Evolutionary conservation across 2,113 vertebrate species (phyloP).

Genomic region (Apteryx owenii): DNA sequence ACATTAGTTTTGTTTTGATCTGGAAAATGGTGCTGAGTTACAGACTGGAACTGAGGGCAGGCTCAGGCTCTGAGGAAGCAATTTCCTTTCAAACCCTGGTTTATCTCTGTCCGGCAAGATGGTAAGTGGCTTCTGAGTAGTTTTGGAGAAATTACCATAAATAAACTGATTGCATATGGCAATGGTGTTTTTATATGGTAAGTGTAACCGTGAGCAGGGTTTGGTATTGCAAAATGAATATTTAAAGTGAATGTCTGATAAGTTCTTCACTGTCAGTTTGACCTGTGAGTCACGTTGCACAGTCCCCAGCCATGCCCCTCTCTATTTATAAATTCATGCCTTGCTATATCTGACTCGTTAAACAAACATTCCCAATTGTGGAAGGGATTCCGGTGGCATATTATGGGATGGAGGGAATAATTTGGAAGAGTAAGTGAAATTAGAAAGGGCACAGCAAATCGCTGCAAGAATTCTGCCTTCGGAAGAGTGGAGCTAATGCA

Average conservation of each 20-base stretch:
- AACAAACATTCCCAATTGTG: constrained; percentile 56
- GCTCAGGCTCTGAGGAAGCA: background rate
- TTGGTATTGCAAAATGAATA: constrained; percentile 38
- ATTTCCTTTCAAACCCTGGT: background rate
- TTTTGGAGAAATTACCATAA: background rate
- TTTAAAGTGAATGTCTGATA: constrained; percentile 53
- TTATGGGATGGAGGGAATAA: background rate
- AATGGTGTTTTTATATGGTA: background rate
- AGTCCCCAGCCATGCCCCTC: constrained; percentile 49
- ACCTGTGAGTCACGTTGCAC: constrained; percentile 66
- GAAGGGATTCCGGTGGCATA: background rate
- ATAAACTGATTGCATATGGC: background rate
- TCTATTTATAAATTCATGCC: constrained; percentile 78
- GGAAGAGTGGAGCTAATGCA: background rate
- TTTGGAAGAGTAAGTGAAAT: constrained; percentile 2
- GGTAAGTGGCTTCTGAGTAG: background rate
- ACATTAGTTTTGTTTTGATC: background rate
- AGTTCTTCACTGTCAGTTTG: constrained; percentile 40
- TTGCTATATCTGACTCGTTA: constrained; percentile 63
- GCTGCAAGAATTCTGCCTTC: background rate
- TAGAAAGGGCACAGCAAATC: background rate
- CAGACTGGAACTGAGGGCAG: background rate
- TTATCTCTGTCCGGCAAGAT: background rate
- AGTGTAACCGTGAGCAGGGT: background rate
- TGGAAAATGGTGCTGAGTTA: background rate